Base-by-base conservation (phyloP, 2,113 vertebrate genomes). In the Oncorhynchus kisutch region DNA sequence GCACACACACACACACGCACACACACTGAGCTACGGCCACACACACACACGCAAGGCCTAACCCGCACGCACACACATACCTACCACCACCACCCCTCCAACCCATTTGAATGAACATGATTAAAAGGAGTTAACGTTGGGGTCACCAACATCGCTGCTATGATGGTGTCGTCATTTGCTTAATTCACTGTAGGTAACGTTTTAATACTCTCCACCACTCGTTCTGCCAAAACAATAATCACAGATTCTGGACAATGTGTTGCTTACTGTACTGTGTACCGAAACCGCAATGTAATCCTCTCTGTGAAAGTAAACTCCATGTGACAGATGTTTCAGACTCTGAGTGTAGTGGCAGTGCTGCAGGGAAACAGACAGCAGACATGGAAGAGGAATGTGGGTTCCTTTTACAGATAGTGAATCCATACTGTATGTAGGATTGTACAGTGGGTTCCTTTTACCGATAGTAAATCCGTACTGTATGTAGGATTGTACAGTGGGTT, bases 231-330 rank as follows among this genome's bases (percentile, higher is more conserved):
- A n/a, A 20, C 27, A 51, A 29, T 27, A 49, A 64, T 34, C 16
- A n/a, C 64, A 80, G 34, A 73, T 34, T 80, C 49, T 71, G 64
- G 60, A 62, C 65, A 70, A 74, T 77, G 76, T 29, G 77, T 70
- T 25, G 34, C 67, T 71, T 31, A 20, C 45, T 72, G 67, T 81
- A 71, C 69, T 29, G 62, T 18, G 57, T 74, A 76, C 54, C 51
- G 27, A 70, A 57, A 75, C n/a, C 72, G 39, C 68, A 27, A 67
- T 45, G 75, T 75, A 79, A 59, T 5, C 22, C 70, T 25, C 49
- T 51, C 72, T 31, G 16, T 29, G 67, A n/a, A 18, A n/a, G 62
- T 66, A 72, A 80, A 1, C 29, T 73, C 73, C 49, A 70, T 2
- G 8, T 2, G 20, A 62, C 67, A 77, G 65, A 80, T 24, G 72